These are phyloP conservation scores for Lithophane socia DNA, from an alignment of 2,888 invertebrate species.

Conservation along the genomic window DNA sequence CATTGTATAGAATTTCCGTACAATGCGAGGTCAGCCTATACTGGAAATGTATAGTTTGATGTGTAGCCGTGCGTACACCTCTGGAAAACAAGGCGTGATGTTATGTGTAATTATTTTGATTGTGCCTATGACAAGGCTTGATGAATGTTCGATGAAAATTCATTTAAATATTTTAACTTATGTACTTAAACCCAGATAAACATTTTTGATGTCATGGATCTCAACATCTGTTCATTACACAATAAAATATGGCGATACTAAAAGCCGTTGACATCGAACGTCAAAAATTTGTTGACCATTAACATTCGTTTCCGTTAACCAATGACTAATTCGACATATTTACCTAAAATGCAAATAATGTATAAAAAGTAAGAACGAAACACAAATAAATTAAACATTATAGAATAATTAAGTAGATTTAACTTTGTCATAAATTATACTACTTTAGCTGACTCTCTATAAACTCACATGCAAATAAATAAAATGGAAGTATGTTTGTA, in stretches of 20 bases:
- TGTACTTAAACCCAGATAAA: background rate
- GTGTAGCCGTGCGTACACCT: no score
- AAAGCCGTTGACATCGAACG: conserved; percentile 57
- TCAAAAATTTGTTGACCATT: conserved; percentile 55
- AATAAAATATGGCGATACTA: conserved; percentile 53
- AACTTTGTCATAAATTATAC: conserved; percentile 55
- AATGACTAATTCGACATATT: conserved; percentile 65
- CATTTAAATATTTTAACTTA: background rate
- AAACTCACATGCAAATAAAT: no score
- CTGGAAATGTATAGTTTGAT: no score
- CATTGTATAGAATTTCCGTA: no score
- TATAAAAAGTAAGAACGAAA: conserved; percentile 48
- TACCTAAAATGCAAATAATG: conserved; percentile 65
- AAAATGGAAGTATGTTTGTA: no score
- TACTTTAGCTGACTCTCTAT: background rate
- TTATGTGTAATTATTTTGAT: background rate
- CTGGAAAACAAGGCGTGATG: no score
- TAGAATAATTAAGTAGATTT: conserved; percentile 64
- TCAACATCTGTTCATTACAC: background rate
- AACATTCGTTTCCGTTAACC: conserved; percentile 61
- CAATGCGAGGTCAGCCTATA: no score
- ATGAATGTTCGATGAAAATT: conserved; percentile 6
- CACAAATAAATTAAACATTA: conserved; percentile 62
- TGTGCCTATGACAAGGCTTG: background rate
- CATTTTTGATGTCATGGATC: no score